A percentile compares a stretch with the other conserved stretches of the same genome.
Evolutionary conservation across 2,113 vertebrate genomes (phyloP).

Genomic region (Daphoenositta chrysoptera): DNA sequence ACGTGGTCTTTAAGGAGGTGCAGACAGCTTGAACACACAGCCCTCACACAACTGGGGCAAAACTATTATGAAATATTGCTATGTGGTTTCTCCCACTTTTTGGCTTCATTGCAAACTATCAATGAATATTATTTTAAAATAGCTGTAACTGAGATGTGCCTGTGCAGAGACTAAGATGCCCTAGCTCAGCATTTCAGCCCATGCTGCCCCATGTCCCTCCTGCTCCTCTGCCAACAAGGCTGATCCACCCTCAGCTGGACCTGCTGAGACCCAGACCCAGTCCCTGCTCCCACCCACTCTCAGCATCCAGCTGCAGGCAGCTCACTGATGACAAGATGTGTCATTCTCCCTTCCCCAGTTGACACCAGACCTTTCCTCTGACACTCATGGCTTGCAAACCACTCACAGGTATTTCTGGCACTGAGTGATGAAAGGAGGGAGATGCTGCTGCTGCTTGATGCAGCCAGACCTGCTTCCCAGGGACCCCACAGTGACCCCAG

Average conservation of each 20-base stretch:
- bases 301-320: not conserved
- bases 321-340: not conserved
- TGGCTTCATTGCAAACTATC: not conserved
- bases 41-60: not conserved
- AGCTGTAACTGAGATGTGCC: not conserved
- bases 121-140: not conserved
- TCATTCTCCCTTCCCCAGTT: not conserved
- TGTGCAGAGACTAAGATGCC: not conserved
- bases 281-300: not conserved
- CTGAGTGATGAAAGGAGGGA: not conserved
- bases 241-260: not conserved
- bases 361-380: not conserved
- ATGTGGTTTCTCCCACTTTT: not conserved
- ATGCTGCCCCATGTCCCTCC: fast-evolving
- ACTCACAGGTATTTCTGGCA: not conserved
- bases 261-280: not conserved
- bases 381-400: not conserved
- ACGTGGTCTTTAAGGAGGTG: not conserved
- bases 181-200: not conserved
- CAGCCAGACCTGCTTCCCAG: not conserved
- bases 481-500: not conserved
- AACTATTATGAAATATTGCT: not conserved
- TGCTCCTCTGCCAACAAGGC: not conserved
- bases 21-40: not conserved
- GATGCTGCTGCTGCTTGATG: not conserved